Conservation (phyloP, 2,113 vertebrate genomes). For the Ornithorhynchus anatinus region DNA sequence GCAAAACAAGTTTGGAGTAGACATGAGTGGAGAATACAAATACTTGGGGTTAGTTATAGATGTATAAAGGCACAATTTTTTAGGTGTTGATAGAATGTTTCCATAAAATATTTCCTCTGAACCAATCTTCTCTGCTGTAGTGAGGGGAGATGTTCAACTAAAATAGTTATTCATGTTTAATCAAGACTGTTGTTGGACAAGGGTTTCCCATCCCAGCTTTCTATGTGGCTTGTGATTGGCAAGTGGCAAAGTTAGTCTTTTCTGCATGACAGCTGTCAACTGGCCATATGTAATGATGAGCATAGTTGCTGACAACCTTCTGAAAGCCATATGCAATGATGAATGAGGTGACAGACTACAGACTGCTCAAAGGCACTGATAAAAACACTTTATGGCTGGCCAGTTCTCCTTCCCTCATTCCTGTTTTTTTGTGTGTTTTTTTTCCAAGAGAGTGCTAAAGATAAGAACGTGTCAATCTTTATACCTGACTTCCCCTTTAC, state of each 20-base stretch:
- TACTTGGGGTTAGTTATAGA: no score
- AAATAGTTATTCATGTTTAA: conserved; percentile 1
- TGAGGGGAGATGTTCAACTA: background rate
- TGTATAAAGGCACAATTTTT: no score
- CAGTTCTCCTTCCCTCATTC: no score
- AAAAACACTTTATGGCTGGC: no score
- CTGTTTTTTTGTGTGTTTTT: no score
- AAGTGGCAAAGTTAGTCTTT: conserved; percentile 3
- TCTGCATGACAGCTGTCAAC: conserved; percentile 31
- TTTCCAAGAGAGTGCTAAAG: no score
- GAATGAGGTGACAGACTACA: conserved; percentile 8
- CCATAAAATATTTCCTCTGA: background rate
- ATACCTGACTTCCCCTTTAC: no score
- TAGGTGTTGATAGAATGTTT: background rate
- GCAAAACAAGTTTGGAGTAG: no score
- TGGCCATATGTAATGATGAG: conserved; percentile 17
- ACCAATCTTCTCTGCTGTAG: background rate
- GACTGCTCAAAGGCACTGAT: background rate
- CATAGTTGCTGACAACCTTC: background rate
- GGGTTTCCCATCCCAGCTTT: background rate
- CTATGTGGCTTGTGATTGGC: background rate
- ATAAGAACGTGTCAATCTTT: no score
- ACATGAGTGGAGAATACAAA: no score
- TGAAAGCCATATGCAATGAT: conserved; percentile 7
- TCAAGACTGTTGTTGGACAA: background rate